Percentiles rank a stretch among this genome's conserved stretches.
These are phyloP conservation scores for Bembecia ichneumoniformis DNA, from an alignment of 2,888 invertebrate species.

Conservation along the genomic window DNA sequence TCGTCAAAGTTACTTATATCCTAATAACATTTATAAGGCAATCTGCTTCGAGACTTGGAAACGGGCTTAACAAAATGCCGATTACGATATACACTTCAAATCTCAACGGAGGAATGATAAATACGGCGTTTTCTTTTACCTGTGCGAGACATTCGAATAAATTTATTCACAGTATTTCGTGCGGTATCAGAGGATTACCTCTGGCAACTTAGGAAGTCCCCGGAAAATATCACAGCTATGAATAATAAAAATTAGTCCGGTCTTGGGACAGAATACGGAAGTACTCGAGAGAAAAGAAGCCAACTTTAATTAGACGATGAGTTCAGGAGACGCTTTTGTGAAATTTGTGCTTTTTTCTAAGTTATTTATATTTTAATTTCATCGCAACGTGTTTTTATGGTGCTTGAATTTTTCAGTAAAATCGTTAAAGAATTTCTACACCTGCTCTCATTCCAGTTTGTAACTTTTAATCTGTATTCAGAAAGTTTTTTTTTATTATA, in stretches of 20 bases:
- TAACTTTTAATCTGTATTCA: not conserved
- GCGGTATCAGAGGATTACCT: conserved; percentile 34
- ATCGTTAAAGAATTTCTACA: not conserved
- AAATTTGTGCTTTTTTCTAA: not conserved
- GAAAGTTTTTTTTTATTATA: no score
- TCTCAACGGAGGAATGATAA: conserved; percentile 18
- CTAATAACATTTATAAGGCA: not conserved
- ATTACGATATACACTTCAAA: conserved; percentile 15
- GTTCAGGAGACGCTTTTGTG: not conserved
- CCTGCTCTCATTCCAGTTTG: not conserved
- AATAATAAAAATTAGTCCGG: conserved; percentile 36
- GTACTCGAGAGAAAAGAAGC: not conserved
- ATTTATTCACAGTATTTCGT: conserved; percentile 32
- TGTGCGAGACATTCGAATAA: conserved; percentile 17
- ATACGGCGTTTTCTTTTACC: conserved; percentile 20
- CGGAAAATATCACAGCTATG: conserved; percentile 33
- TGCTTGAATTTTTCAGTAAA: not conserved
- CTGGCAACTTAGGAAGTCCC: conserved; percentile 21
- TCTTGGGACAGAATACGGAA: not conserved
- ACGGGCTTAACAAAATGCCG: conserved; percentile 7
- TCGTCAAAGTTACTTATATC: not conserved
- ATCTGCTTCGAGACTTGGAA: conserved; percentile 3
- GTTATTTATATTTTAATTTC: not conserved
- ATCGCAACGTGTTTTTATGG: not conserved
- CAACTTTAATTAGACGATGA: conserved; percentile 12